Evolutionary conservation across 2,797 vertebrate species (phyloP), one percentile per base, ranked within the genome.

Genomic region (Artibeus jamaicensis): DNA sequence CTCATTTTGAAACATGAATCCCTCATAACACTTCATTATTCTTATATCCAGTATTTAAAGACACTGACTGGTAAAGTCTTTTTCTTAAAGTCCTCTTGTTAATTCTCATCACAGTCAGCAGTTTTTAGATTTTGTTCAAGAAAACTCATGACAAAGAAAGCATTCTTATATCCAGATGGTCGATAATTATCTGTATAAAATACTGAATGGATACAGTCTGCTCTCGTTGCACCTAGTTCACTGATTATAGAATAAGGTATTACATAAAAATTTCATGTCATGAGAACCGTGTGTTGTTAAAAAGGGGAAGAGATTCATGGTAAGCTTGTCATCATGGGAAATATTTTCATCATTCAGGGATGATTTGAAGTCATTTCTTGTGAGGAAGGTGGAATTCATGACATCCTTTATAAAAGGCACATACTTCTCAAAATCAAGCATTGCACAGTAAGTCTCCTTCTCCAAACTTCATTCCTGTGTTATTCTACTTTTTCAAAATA

Each of bases 1-100:
- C 94, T 96, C 89, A 91, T 96, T 95, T 94, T 95, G 74, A 94
- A 95, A 86, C 86, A 96, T 81, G 91, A 90, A 89, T 94, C 53
- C 78, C 84, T 71, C 39, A 21, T 73, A 92, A 81, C 71, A 68
- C 42, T 95, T 95, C 71, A 93, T 95, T 97, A 94, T 96, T 95
- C 82, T 94, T 89, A 57, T 7, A 70, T 67, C 59, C 86, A 53
- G 71, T 89, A 67, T 88, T 94, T 96, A 96, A 93, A 97, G 68
- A 86, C 78, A 68, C 15, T 12, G 24, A 73, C 78, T 96, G n/a
- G 37, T 55, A 85, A 91, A 93, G 55, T 83, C 9, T 92, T 93
- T 91, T 93, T 32, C 16, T 88, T 93, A 90, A 90, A 86, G 39
- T 88, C 70, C 19, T 86, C 70, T 83, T 39, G 14, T 91, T 92